Conservation (phyloP, 2,888 invertebrate species). For the Julus scanicus region DNA sequence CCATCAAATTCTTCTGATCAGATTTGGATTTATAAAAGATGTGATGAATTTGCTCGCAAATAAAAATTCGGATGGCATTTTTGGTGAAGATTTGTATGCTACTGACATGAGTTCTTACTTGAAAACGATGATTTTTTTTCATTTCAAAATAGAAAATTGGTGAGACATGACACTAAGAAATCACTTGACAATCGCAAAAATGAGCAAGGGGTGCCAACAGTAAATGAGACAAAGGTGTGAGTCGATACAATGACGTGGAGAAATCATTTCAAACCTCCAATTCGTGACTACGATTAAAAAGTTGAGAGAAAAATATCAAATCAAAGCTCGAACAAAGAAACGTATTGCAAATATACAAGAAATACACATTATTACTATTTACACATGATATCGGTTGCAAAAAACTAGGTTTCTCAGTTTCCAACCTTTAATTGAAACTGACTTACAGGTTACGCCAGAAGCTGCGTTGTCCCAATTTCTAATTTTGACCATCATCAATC, state of each 20-base stretch:
- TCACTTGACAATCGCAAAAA: not conserved
- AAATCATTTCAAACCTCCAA: constrained; percentile 5
- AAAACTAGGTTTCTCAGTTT: not conserved
- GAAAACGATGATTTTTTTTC: not conserved
- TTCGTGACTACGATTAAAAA: constrained; percentile 30
- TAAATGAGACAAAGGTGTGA: constrained; percentile 27
- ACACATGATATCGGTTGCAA: constrained; percentile 15
- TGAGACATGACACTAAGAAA: constrained; percentile 20
- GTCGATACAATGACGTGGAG: constrained; percentile 15
- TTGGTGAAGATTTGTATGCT: not conserved
- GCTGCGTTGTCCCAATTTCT: not conserved
- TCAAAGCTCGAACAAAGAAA: not conserved
- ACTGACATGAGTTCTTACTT: not conserved
- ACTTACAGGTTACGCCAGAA: not conserved
- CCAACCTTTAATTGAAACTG: not conserved
- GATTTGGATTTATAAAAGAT: not conserved
- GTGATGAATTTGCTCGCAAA: not conserved
- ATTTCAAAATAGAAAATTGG: constrained; percentile 21
- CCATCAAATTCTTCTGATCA: not conserved
- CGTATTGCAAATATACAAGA: constrained; percentile 2
- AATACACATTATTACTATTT: constrained; percentile 5
- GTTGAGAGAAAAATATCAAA: constrained; percentile 7
- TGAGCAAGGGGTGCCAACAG: constrained; percentile 22
- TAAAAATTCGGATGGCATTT: not conserved
- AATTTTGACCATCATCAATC: not conserved